Base-by-base conservation (phyloP, 1,140 invertebrate genomes). In the Aradophagus sp. region DNA sequence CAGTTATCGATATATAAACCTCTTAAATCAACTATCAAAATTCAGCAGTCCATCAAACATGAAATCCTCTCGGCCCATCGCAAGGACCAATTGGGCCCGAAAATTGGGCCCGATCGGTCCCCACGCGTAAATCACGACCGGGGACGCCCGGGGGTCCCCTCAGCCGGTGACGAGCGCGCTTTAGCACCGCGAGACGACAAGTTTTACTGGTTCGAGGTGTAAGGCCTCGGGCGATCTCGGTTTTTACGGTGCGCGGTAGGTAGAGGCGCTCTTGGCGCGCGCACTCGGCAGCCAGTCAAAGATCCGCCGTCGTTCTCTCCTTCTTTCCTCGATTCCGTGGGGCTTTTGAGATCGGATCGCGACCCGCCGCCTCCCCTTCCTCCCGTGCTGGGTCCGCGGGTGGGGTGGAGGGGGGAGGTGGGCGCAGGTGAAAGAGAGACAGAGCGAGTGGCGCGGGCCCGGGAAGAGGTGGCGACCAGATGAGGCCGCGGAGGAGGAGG, bases 161-260 rank as follows among this genome's bases (percentile, higher is more conserved):
- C n/a, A n/a, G 62, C 41, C 63, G 44, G 66, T 67, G 62, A 70
- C 56, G 47, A 69, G 38, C 69, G 73, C 73, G 76, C 66, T 77
- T 77, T 71, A 73, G 68, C 74, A 74, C 71, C 56, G 75, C 73
- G 68, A 75, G 74, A 81, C 79, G 80, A 83, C 81, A 82, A 80
- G 82, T 84, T 82, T 82, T 82, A 83, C 82, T 83, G 82, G 82
- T 83, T 82, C 80, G 81, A 79, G 79, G 80, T 83, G 80, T 82
- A 82, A 84, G 73, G 80, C 82, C 82, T 78, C 61, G 55, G 80
- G 81, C 81, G 70, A 80, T 82, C 48, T 77, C 73, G 73, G 65
- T 80, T 83, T 82, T 82, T 79, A 78, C 75, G 77, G 68, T 80
- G 76, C 76, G 65, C 76, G 75, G 70, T 73, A 66, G 74, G 70